Evolutionary conservation across 2,888 invertebrate genomes (phyloP), one percentile per base, ranked within the genome.

Genomic region (Drosophila anomelani): DNA sequence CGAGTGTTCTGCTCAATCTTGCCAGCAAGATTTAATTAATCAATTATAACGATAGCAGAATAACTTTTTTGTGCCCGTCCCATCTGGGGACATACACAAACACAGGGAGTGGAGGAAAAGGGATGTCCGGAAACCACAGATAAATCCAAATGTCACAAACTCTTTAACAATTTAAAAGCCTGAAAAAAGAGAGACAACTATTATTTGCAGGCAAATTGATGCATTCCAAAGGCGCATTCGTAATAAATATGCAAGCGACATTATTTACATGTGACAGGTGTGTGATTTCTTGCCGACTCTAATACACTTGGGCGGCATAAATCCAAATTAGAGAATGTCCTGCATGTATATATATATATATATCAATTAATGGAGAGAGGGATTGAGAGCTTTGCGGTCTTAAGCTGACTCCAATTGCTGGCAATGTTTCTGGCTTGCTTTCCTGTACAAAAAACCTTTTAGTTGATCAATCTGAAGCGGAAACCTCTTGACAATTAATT

Each of bases 11-110:
- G 32, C 46, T 69, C 61, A 54, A 63, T 74, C 72, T 73, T 66
- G 74, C 55, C 61, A 23, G 61, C 73, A 57, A 80, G 76, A 81
- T 88, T 88, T 85, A 81, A 85, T 88, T 85, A 86, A 86, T 88
- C 85, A 85, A 86, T 88, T 86, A 84, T 69, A 71, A 75, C 72
- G 81, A 85, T 81, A 85, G 83, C 62, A 83, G 77, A 75, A 79
- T 73, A 79, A 77, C 81, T 71, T 67, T 72, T 63, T 39, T 46
- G 46, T 46, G 46, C 15, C 51, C 36, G 51, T 53, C 51, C 61
- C 79, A 80, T 63, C 71, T 67, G 58, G 58, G 47, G 29, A 47
- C 26, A 29, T 10, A 47, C n/a, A 29, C 29, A 29, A 55, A 47
- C 17, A 13, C 12, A 32, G 4, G 34, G 47, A 36, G 66, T 15